Conservation (phyloP, 1,140 invertebrate species). For the Propsilocerus akamusi region DNA sequence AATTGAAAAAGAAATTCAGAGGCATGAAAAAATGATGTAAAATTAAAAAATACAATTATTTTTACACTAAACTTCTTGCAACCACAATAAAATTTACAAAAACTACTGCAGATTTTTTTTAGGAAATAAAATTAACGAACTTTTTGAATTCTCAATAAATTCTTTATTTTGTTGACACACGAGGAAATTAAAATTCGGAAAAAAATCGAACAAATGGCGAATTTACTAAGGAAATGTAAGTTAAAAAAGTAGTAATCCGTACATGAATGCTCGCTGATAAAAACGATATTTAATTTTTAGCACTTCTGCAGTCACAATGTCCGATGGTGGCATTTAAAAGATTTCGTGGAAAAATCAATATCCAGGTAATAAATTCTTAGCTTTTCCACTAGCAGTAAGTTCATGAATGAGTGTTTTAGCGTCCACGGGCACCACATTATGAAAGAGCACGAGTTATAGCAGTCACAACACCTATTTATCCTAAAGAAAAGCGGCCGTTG, state of each 20-base stretch:
- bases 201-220: no score
- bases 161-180: no score
- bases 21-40: not conserved
- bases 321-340: slow-evolving; percentile 35
- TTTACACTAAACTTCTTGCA: no score
- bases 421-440: slow-evolving; percentile 43
- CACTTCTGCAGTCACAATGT: slow-evolving; percentile 20
- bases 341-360: slow-evolving; percentile 50
- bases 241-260: not conserved
- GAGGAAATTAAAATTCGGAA: no score
- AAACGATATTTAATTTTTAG: slow-evolving; percentile 18
- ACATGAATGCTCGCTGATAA: not conserved
- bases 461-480: slow-evolving; percentile 37
- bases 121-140: no score
- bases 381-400: no score
- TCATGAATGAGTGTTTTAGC: slow-evolving; percentile 29
- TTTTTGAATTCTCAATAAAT: no score
- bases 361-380: slow-evolving; percentile 14
- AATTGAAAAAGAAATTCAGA: slow-evolving; percentile 11
- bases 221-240: not conserved
- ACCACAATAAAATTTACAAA: no score
- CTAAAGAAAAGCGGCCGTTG: slow-evolving; percentile 17
- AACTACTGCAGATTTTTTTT: no score
- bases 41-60: no score
- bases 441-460: slow-evolving; percentile 36